Conservation (phyloP, 2,888 invertebrate genomes). For the Cephus pygmeus region DNA sequence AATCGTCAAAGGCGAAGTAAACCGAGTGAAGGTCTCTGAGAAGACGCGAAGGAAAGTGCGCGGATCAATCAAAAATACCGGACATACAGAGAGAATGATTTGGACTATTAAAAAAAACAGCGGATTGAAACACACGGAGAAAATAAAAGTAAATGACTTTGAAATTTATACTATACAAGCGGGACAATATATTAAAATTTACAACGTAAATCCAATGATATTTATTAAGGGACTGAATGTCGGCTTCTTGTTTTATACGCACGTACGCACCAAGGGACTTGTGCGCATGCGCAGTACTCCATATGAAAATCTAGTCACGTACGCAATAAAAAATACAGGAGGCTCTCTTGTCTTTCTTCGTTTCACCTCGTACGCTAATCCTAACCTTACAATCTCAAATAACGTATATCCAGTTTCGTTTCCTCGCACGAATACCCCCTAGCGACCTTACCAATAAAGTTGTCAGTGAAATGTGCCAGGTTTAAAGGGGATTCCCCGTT, state of each 20-base stretch:
- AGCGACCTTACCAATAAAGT: no score
- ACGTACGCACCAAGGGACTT: background rate
- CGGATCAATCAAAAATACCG: background rate
- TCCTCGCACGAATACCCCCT: no score
- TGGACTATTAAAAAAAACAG: background rate
- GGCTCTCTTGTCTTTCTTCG: no score
- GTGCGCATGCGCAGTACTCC: no score
- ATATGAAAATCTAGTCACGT: no score
- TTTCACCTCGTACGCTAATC: no score
- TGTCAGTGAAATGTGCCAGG: no score
- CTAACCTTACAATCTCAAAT: no score
- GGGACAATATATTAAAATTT: background rate
- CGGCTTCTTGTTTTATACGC: background rate
- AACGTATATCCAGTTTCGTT: no score
- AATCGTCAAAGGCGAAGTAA: background rate
- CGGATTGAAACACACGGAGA: background rate
- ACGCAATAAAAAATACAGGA: no score
- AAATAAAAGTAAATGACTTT: background rate
- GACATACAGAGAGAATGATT: background rate
- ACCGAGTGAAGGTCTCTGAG: no score
- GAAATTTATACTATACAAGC: background rate
- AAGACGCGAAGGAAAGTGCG: background rate
- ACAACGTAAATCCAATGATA: background rate
- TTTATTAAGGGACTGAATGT: background rate
- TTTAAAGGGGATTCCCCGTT: no score